Conservation (phyloP, 2,888 invertebrate genomes). For the Coecobrya sp. region DNA sequence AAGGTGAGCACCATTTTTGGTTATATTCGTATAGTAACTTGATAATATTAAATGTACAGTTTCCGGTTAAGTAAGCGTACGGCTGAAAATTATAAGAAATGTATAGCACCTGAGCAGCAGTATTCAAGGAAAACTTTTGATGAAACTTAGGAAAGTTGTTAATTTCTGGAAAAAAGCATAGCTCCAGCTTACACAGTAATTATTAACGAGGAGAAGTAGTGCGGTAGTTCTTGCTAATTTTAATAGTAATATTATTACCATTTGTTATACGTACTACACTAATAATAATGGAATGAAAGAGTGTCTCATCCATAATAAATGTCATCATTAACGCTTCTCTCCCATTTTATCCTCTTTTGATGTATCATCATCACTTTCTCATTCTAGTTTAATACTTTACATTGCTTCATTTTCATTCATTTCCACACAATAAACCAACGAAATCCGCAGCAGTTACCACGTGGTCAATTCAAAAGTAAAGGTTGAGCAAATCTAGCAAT, state of each 20-base stretch:
- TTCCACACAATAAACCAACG: constrained; percentile 2
- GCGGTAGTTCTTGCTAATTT: constrained; percentile 39
- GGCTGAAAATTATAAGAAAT: background rate
- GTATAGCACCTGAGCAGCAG: background rate
- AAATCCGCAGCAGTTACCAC: constrained; percentile 30
- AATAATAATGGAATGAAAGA: constrained; percentile 27
- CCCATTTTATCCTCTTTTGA: constrained; percentile 27
- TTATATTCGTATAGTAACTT: background rate
- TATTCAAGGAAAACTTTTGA: background rate
- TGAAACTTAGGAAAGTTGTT: constrained; percentile 48
- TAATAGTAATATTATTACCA: constrained; percentile 38
- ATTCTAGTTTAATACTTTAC: constrained; percentile 22
- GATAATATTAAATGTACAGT: constrained; percentile 8
- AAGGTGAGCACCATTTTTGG: background rate
- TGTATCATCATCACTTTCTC: constrained; percentile 25
- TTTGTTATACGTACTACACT: constrained; percentile 5
- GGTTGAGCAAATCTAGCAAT: background rate
- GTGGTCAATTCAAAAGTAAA: constrained; percentile 29
- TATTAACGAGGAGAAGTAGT: constrained; percentile 49
- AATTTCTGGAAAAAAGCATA: constrained; percentile 11
- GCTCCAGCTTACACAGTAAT: background rate
- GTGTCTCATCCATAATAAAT: constrained; percentile 58
- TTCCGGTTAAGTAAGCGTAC: constrained; percentile 34
- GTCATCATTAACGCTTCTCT: constrained; percentile 59
- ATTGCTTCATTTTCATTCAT: constrained; percentile 26